Base-by-base conservation (phyloP, 2,888 invertebrate species). In the Craniophora ligustri region DNA sequence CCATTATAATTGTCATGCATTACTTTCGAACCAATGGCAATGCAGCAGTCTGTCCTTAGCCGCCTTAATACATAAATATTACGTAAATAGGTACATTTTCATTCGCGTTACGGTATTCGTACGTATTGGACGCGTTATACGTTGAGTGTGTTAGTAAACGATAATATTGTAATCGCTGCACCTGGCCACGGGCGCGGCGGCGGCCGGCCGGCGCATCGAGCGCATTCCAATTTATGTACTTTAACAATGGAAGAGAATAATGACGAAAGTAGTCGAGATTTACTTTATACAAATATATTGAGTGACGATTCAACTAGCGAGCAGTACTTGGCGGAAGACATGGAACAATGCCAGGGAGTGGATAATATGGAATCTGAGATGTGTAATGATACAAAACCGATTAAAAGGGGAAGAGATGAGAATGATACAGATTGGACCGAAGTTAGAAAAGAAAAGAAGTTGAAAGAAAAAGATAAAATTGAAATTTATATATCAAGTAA, bases 361-460 rank as follows among this genome's bases (percentile, higher is more conserved):
- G 8, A 7, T 21, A 21, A 5, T 21, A 21, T 7, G 8, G 7
- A 21, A 11, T 30, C 13, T 13, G 30, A 30, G 13, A 30, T 13
- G 30, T 13, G 30, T 13, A 30, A 13, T 6, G 5, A 30, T 30
- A 30, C 30, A 30, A 47, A 4, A 48, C 23, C 16, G 3, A 10
- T 15, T 3, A 48, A 48, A 4, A 21, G 47, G 10, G 10, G 1
- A 1, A 23, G 39, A 23, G 23, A 39, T 7, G 28, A 14, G 14
- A 11, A 31, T 7, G 32, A 23, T 10, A n/a, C 23, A 11, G 23
- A 32, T 13, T 48, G 47, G 32, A 31, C 6, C 5, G 23, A 39
- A 16, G 16, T 48, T 13, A 16, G 39, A 39, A 46, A 28, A 7
- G 32, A 32, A 6, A 48, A 48, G 14, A 48, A 39, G 21, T 5